Conservation (phyloP, 1,140 invertebrate species). For the Calliopsis andreniformis region DNA sequence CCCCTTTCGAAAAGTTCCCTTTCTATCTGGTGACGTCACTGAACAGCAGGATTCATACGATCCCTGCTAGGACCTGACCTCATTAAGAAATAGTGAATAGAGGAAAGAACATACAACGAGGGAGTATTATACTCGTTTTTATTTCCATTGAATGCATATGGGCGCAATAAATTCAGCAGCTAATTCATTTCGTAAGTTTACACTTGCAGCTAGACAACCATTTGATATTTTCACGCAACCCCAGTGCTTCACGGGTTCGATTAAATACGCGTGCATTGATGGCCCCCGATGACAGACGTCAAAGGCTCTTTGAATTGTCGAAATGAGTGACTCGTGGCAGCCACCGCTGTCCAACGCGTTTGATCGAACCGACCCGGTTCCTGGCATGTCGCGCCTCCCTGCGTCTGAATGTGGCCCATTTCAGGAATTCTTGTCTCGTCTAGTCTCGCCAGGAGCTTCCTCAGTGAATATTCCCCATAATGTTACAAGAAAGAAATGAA, state of each 20-base stretch:
- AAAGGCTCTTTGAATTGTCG: conserved; percentile 20
- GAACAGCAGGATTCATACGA: too few species aligned
- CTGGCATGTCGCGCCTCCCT: too few species aligned
- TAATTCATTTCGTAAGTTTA: background rate
- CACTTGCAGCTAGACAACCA: background rate
- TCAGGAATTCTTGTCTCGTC: too few species aligned
- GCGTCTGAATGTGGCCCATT: too few species aligned
- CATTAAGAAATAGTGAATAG: too few species aligned
- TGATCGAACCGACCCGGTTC: background rate
- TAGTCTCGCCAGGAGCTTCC: too few species aligned
- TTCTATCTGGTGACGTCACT: too few species aligned
- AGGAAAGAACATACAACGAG: background rate
- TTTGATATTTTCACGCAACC: conserved; percentile 2
- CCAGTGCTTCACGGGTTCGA: background rate
- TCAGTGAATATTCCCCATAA: too few species aligned
- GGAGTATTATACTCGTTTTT: too few species aligned
- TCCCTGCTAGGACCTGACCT: too few species aligned
- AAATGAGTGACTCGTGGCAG: background rate
- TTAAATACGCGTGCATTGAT: background rate
- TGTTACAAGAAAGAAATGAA: too few species aligned
- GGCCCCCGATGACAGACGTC: background rate
- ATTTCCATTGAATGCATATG: background rate
- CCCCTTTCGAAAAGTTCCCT: too few species aligned
- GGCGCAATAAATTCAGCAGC: background rate
- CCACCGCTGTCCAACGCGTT: background rate